phyloP scores from a whole-genome alignment of 2,797 vertebrate genomes.

The Galagoides demidoff region DNA sequence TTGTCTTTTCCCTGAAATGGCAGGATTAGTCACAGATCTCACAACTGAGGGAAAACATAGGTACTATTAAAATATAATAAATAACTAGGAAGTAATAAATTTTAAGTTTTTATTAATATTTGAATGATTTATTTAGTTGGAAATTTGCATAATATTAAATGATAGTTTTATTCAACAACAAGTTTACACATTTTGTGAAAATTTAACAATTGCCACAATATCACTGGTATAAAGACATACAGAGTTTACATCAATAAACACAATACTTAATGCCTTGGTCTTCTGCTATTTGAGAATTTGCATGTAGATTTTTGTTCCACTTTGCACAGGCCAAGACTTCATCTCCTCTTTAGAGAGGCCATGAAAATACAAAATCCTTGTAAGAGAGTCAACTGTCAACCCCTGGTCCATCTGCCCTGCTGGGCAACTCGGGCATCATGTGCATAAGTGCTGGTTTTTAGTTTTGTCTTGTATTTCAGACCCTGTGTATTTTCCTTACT shows the following conservation, averaged over 20 bases:
- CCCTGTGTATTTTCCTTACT: not conserved
- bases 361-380: not conserved
- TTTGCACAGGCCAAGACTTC: not conserved
- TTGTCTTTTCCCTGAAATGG: not conserved
- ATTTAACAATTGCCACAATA: not conserved
- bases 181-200: not conserved
- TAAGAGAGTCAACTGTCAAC: not conserved
- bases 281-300: not conserved
- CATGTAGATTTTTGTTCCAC: not conserved
- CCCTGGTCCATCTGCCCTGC: rapidly evolving
- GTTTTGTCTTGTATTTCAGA: not conserved
- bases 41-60: not conserved
- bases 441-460: not conserved
- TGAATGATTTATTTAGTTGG: not conserved
- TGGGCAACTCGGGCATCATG: not conserved
- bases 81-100: not conserved
- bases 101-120: slow-evolving; percentile 19
- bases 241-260: not conserved
- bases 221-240: not conserved
- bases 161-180: not conserved
- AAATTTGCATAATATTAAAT: not conserved
- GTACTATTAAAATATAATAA: not conserved
- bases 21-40: not conserved
- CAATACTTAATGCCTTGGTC: not conserved
- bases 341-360: not conserved